Evolutionary conservation across 35 echinoderm and acorn worm species (phyloP), one percentile per base, ranked within the genome.

Genomic region (Heliocidaris erythrogramma): DNA sequence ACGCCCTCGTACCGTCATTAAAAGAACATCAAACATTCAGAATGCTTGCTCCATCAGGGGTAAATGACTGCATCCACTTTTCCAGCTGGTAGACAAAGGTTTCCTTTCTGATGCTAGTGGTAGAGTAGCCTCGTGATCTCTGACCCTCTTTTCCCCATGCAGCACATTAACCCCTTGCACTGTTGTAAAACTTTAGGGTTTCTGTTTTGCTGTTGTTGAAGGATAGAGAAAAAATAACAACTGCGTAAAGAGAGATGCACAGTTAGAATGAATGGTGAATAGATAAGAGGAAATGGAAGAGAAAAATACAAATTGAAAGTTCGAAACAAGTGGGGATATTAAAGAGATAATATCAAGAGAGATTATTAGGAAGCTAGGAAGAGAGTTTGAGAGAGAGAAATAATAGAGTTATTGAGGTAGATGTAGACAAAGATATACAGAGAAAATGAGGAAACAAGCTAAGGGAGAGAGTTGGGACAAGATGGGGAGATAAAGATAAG

Each of bases 1-100:
- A 78, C 65, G 18, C 65, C 65, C 65, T 78, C 65, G 27, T 78
- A 78, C 65, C 18, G 27, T 78, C 65, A 78, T 78, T 78, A 78
- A 78, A 78, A 78, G 65, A n/a, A 18, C 27, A 78, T 78, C 65
- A 78, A 78, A 78, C 65, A 78, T 78, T 78, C 65, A 78, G 27
- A 78, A 78, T 78, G 52, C 65, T 78, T 78, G 65, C 65, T 78
- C 65, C 65, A 78, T 78, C 65, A 78, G 65, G 65, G 65, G 65
- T 78, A 78, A 78, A 78, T 78, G 65, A 78, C 65, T 78, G 65
- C 65, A 78, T 78, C 65, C 65, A 78, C 27, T 78, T 78, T 78
- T 7, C 65, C 65, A 78, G 65, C 65, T 78, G 65, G 65, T 78
- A 78, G 65, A 78, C 65, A 78, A 78, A 78, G 65, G 65, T 78